Conservation (phyloP, 1,140 invertebrate species). For the Rhyzopertha dominica region DNA sequence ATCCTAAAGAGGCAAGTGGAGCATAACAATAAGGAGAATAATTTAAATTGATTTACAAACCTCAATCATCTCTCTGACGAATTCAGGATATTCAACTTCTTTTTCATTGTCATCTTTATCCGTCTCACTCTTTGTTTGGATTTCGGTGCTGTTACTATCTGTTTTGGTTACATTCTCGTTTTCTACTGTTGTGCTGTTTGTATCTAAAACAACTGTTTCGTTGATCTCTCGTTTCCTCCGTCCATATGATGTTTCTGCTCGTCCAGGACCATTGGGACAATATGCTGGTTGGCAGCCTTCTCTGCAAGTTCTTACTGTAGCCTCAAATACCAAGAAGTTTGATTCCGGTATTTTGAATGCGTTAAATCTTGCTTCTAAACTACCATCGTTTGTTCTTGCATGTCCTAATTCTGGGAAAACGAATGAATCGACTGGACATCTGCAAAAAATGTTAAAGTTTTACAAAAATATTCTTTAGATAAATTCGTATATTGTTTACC, state of each 20-base stretch:
- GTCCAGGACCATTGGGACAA: conserved; percentile 53
- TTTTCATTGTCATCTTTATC: conserved; percentile 40
- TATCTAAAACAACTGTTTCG: conserved; percentile 38
- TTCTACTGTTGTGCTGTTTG: conserved; percentile 21
- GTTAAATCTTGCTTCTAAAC: conserved; percentile 84
- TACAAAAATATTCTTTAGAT: too few species aligned
- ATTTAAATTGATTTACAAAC: conserved; percentile 48
- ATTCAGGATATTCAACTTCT: conserved; percentile 59
- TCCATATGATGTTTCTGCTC: conserved; percentile 45
- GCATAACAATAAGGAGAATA: too few species aligned
- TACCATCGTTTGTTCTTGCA: conserved; percentile 77
- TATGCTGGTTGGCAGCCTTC: conserved; percentile 86
- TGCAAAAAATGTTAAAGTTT: conserved; percentile 44
- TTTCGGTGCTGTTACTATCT: conserved; percentile 15
- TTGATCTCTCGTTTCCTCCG: conserved; percentile 61
- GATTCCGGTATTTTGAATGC: conserved; percentile 94
- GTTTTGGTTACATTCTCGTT: conserved; percentile 24
- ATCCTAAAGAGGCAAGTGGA: too few species aligned
- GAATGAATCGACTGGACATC: conserved; percentile 85
- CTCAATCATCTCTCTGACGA: conserved; percentile 82
- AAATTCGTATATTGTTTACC: conserved; percentile 52
- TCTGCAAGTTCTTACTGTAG: conserved; percentile 81
- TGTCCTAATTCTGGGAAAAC: conserved; percentile 88
- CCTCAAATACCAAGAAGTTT: conserved; percentile 90
- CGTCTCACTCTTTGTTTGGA: neutral